A percentile compares a stretch with the other conserved stretches of the same genome.
Conservation (phyloP, 2,113 vertebrate species). For the Corynorhinus townsendii region DNA sequence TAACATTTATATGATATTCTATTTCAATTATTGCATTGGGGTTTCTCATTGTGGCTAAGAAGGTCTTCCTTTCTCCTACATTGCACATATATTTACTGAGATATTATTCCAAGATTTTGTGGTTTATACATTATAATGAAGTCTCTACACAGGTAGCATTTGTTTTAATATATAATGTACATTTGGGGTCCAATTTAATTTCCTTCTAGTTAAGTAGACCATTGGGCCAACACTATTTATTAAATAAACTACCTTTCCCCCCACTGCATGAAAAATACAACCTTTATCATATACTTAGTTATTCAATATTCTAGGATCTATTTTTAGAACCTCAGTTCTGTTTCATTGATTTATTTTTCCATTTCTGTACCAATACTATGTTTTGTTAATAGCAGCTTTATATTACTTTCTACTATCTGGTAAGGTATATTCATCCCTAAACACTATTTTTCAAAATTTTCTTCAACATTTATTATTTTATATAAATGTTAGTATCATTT, state of each 20-base stretch:
- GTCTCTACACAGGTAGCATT: not conserved
- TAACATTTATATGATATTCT: not conserved
- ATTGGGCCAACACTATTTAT: not conserved
- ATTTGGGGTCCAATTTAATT: not conserved
- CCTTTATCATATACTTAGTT: not conserved
- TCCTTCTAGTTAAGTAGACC: not conserved
- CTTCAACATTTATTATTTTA: not conserved
- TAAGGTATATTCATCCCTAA: not conserved
- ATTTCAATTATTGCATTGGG: not conserved
- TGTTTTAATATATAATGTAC: conserved; percentile 22
- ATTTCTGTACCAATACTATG: not conserved
- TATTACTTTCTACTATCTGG: not conserved
- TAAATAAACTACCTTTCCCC: not conserved
- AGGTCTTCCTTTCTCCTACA: not conserved
- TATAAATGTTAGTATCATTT: not conserved
- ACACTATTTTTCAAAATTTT: not conserved
- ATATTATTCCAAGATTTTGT: not conserved
- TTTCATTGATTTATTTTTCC: not conserved
- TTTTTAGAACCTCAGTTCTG: conserved; percentile 1
- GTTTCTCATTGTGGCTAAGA: not conserved
- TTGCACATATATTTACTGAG: not conserved
- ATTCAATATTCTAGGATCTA: not conserved
- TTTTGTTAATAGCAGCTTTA: not conserved
- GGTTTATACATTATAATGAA: not conserved
- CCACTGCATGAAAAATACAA: not conserved